Percentiles rank a stretch among this genome's conserved stretches.
These are phyloP conservation scores for Nemurella pictetii DNA, from an alignment of 2,888 invertebrate genomes.

Conservation along the genomic window DNA sequence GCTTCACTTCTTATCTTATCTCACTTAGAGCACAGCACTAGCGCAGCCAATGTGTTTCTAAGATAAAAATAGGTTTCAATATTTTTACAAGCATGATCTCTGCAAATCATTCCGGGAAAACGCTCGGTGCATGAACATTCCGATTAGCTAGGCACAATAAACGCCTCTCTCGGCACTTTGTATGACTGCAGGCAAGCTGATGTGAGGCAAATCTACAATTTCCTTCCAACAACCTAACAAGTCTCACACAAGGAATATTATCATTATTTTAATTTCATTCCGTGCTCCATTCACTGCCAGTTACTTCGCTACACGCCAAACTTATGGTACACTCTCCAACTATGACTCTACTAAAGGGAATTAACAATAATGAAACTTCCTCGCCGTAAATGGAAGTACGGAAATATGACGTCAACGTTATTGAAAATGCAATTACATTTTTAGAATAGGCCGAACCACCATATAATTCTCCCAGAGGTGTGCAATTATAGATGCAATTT, in stretches of 20 bases:
- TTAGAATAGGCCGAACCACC: neutral
- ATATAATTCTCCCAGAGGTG: slow-evolving; percentile 2
- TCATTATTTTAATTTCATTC: neutral
- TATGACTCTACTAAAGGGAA: neutral
- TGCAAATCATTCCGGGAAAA: too few species aligned
- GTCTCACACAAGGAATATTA: neutral
- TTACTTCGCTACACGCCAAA: neutral
- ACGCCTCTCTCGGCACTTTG: neutral
- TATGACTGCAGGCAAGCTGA: neutral
- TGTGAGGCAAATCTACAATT: neutral
- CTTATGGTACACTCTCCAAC: neutral
- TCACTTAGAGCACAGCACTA: neutral
- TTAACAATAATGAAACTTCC: neutral
- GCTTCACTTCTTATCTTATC: neutral
- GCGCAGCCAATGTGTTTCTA: neutral
- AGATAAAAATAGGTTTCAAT: neutral
- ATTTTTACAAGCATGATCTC: too few species aligned
- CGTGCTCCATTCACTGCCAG: neutral
- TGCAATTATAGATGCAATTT: slow-evolving; percentile 27
- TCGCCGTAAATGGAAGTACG: neutral
- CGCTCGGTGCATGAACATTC: too few species aligned
- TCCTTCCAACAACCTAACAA: neutral
- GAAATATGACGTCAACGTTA: neutral
- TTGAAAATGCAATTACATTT: neutral
- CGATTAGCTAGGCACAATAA: neutral